Percentiles rank a stretch among this genome's conserved stretches.
Conservation (phyloP, 1,140 invertebrate species). For the Dolichoris vasculosae region DNA sequence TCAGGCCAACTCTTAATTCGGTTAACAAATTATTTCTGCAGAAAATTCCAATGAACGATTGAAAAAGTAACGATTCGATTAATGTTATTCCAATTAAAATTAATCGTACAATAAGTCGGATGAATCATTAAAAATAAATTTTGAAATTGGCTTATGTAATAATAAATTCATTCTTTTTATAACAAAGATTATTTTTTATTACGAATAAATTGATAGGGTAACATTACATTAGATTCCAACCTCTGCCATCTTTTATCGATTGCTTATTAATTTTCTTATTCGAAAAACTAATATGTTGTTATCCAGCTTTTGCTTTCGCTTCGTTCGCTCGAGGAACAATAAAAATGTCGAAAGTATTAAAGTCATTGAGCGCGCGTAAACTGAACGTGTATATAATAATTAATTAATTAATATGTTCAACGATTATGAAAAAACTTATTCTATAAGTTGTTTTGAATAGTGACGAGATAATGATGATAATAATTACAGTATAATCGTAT, state of each 20-base stretch:
- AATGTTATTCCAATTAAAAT: no score
- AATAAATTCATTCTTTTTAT: neutral
- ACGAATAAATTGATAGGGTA: conserved; percentile 11
- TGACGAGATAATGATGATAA: conserved; percentile 53
- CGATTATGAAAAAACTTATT: conserved; percentile 36
- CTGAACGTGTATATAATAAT: conserved; percentile 8
- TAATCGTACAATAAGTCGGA: neutral
- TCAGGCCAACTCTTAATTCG: no score
- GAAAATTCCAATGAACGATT: no score
- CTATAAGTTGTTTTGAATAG: conserved; percentile 31
- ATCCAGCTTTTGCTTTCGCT: conserved; percentile 27
- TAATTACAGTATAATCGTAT: conserved; percentile 52
- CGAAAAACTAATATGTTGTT: conserved; percentile 13
- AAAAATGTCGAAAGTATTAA: conserved; percentile 36
- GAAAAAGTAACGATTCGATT: no score
- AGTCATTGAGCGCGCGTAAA: conserved; percentile 13
- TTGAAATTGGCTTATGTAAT: neutral
- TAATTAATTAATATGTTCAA: conserved; percentile 32
- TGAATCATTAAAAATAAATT: neutral
- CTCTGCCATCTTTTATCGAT: conserved; percentile 18
- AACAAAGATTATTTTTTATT: conserved; percentile 4
- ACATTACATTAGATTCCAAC: conserved; percentile 29
- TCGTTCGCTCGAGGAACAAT: conserved; percentile 23
- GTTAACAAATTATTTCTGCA: no score
- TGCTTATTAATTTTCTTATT: neutral